Base-by-base conservation (phyloP, 2,113 vertebrate species). In the Rutilus rutilus region DNA sequence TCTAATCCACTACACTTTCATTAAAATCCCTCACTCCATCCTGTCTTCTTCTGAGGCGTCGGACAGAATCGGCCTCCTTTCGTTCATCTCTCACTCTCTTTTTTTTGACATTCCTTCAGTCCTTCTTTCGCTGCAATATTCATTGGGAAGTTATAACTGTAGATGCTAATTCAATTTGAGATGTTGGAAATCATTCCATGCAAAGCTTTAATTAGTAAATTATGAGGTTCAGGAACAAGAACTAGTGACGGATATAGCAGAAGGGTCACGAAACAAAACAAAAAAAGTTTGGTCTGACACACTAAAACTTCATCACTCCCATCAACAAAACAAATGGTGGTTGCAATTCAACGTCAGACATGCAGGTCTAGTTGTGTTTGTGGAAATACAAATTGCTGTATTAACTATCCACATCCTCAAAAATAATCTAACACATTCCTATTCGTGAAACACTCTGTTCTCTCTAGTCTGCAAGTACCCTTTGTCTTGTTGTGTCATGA, bases 1-100 rank as follows among this genome's bases (percentile, higher is more conserved):
- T 84, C 77, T 80, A 80, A 86, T 85, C 83, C 87, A 88, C 39
- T 85, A 33, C 73, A 47, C 83, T 45, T 80, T 60, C 64, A 69
- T 45, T 80, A 54, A 78, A 67, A 57, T 57, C 85, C 50, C 36
- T 80, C 19, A 7, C 36, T 65, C 21, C 42, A 54, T 80, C 77
- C 59, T 65, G 75, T 27, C 64, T 27, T 73, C 50, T 62, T 62
- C 47, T 82, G 2, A 74, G 19, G 25, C 33, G 5, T 36, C 17
- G 6, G 75, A 50, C 45, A 36, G 25, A 62, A 80, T 86, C 39
- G 0, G 15, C 33, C 10, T 67, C 45, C 47, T 47, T 47, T 7
- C 21, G 4, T 30, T 7, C 64, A 52, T 73, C n/a, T 69, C 74
- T 73, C 74, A 33, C 25, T 62, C 47, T 79, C 39, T 39, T 39